Percentiles rank a stretch among this genome's conserved stretches.
phyloP scores from a whole-genome alignment of 2,888 invertebrate species.

The Drosophila colorata region DNA sequence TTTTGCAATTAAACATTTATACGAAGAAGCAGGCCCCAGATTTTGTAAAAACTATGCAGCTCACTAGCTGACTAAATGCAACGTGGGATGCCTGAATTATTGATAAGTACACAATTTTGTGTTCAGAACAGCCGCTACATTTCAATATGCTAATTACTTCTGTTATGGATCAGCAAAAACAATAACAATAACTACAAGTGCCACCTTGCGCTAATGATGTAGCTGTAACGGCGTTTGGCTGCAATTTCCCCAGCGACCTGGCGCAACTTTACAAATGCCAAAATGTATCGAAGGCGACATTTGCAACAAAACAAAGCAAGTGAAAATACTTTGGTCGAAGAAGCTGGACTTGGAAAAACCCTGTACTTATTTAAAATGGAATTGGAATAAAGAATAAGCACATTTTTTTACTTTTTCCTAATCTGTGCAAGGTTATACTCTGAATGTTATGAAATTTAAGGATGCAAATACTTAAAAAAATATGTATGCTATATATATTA shows the following conservation, averaged over 20 bases:
- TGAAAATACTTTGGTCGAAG: background rate
- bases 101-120: constrained; percentile 23
- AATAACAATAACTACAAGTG: constrained; percentile 33
- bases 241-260: constrained; percentile 74
- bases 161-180: constrained; percentile 10
- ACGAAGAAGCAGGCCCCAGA: constrained; percentile 8
- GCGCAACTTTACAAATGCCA: constrained; percentile 77
- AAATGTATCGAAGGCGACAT: constrained; percentile 81
- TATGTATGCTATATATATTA: too few species aligned
- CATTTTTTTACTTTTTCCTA: too few species aligned
- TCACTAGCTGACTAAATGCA: constrained; percentile 13
- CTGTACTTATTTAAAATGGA: background rate
- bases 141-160: constrained; percentile 78
- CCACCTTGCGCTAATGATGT: constrained; percentile 63
- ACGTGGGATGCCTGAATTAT: constrained; percentile 45
- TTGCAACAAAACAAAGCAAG: constrained; percentile 50
- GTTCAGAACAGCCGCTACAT: constrained; percentile 33
- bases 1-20: constrained; percentile 65
- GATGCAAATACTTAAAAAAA: too few species aligned
- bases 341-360: background rate
- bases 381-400: too few species aligned
- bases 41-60: constrained; percentile 36
- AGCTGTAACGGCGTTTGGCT: constrained; percentile 36
- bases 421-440: too few species aligned
- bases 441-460: too few species aligned